These are phyloP conservation scores for Amphipoea oculea DNA, from an alignment of 2,888 invertebrate species.

Conservation along the genomic window DNA sequence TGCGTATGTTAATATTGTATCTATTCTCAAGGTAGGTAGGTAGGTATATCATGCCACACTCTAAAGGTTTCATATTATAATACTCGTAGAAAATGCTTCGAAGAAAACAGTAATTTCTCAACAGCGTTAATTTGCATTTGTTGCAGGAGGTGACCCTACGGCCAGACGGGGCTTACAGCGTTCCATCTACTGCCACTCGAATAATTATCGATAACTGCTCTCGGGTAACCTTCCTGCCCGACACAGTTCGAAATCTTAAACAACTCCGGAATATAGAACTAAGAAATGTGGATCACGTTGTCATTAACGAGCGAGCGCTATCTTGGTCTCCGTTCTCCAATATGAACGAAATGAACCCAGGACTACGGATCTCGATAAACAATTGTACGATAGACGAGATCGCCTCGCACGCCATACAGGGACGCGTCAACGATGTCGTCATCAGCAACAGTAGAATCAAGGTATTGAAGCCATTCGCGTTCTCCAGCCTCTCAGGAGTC, in stretches of 20 bases:
- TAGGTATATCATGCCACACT: not conserved
- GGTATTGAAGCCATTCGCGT: slow-evolving; percentile 93
- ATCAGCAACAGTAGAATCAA: slow-evolving; percentile 92
- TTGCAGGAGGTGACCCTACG: slow-evolving; percentile 91
- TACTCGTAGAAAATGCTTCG: not conserved
- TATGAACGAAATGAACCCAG: slow-evolving; percentile 92
- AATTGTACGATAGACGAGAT: slow-evolving; percentile 89
- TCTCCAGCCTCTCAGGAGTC: slow-evolving; percentile 93
- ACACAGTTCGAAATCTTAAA: slow-evolving; percentile 91
- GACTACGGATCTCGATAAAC: slow-evolving; percentile 88
- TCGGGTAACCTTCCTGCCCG: slow-evolving; percentile 89
- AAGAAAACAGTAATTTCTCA: slow-evolving; percentile 4
- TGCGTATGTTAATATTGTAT: slow-evolving; percentile 30
- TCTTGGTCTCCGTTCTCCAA: slow-evolving; percentile 91
- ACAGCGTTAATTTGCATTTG: slow-evolving; percentile 24
- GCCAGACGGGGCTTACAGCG: slow-evolving; percentile 88
- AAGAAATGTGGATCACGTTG: slow-evolving; percentile 91
- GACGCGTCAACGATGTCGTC: slow-evolving; percentile 92
- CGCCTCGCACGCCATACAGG: slow-evolving; percentile 92
- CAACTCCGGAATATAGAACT: slow-evolving; percentile 92
- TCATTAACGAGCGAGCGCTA: slow-evolving; percentile 91
- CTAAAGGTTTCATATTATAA: slow-evolving; percentile 1
- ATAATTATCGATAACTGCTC: slow-evolving; percentile 93
- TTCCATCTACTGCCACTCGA: slow-evolving; percentile 88
- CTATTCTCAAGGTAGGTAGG: not conserved